Evolutionary conservation across 2,113 vertebrate species (phyloP), one percentile per base, ranked within the genome.

Genomic region (Pholis gunnellus): DNA sequence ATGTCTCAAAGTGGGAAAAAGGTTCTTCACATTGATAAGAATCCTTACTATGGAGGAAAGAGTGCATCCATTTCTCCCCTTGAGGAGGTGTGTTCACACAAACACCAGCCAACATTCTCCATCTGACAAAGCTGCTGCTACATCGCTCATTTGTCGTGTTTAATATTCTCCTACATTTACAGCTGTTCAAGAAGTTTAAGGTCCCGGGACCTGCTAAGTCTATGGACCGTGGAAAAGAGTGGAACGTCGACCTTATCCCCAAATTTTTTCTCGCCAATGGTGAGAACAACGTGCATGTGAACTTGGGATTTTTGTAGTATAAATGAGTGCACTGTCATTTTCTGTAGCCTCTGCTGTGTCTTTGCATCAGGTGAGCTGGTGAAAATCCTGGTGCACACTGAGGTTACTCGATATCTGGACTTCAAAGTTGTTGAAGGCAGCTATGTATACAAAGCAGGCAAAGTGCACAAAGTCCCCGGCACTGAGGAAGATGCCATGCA

Each of bases 371-470:
- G 97, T 88, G 95, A 96, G 72, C 88, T 99, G 92, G 97, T 99
- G 61, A 98, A 97, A 93, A 98, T 99, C 94, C 88, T 99, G 93
- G 90, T 99, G 75, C 96, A 96, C 88, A 99, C 97, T 27, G 97
- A 97, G 82, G 97, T 99, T n/a, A 99, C 97, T 42, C 96, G 97
- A 5, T 99, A 99, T 87, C 78, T 99, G 92, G 98, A 99, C 94
- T 99, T 99, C 92, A 99, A 99, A 94, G 96, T 98, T n/a, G 95
- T 97, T 5, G 97, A 98, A 87, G 97, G 97, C 36, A 99, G 96
- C 87, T 99, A 96, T 0, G 96, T 98, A 13, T 99, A 97, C 92
- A 97, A 96, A 88, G 96, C 96, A 72, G 97, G 98, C 0, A 98
- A 97, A 94, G 92, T 99, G 86, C 97, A 99, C 93, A 99, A 97